These are phyloP conservation scores for Achatina immaculata DNA, from an alignment of 1,140 invertebrate species.

Conservation along the genomic window DNA sequence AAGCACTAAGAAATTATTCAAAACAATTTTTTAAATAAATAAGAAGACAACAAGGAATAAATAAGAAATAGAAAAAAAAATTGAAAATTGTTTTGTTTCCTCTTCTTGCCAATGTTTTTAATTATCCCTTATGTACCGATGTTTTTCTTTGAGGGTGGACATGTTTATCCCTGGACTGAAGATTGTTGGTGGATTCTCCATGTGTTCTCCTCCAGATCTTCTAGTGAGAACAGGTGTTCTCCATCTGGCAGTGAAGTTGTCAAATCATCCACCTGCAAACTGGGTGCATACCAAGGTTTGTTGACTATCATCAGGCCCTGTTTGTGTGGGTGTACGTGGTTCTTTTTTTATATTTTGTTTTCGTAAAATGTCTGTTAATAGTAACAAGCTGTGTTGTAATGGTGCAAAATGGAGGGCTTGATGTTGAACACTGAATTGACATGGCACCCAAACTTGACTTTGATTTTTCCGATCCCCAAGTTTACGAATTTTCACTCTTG, in stretches of 20 bases:
- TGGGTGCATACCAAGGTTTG: conserved; percentile 70
- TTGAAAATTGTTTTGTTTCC: no score
- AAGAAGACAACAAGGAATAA: no score
- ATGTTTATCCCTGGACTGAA: conserved; percentile 65
- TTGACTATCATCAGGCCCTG: neutral
- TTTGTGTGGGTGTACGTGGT: neutral
- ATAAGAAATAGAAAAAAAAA: no score
- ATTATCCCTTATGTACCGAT: neutral
- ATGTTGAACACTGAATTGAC: neutral
- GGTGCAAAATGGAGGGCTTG: neutral
- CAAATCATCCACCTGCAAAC: conserved; percentile 65
- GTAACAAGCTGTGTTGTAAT: neutral
- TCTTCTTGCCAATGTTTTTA: neutral
- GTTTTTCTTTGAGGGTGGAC: conserved; percentile 67
- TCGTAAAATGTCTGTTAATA: neutral
- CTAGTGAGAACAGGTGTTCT: conserved; percentile 54
- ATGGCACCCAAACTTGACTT: no score
- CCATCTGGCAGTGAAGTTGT: conserved; percentile 68
- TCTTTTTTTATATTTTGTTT: neutral
- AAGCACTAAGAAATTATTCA: no score
- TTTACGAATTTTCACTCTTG: no score
- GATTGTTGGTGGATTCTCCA: conserved; percentile 69
- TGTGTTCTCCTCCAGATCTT: conserved; percentile 63
- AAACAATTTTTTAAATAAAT: no score
- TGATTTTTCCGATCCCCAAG: no score